Percentiles rank a stretch among this genome's conserved stretches.
Conservation (phyloP, 2,113 vertebrate genomes). For the Xiphophorus hellerii region DNA sequence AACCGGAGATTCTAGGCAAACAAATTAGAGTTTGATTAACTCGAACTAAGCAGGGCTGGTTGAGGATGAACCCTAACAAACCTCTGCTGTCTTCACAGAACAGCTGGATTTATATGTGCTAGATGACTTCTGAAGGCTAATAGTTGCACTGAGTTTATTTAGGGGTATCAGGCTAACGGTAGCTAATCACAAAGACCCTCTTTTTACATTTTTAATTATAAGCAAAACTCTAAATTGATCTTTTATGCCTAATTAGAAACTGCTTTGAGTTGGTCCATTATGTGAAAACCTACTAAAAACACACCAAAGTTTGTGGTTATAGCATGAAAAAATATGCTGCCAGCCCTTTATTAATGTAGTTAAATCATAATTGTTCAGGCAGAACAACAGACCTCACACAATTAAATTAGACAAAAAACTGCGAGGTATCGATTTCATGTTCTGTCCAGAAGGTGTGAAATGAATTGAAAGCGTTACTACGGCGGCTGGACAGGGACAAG, state of each 20-base stretch:
- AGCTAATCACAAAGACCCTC: too few species aligned
- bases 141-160: not conserved
- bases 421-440: slow-evolving; percentile 75
- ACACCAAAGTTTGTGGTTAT: not conserved
- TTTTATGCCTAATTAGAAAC: not conserved
- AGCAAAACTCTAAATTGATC: not conserved
- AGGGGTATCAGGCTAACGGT: too few species aligned
- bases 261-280: not conserved
- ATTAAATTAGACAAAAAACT: slow-evolving; percentile 70
- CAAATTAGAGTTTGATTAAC: too few species aligned
- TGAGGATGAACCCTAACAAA: not conserved
- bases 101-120: not conserved
- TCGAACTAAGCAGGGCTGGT: too few species aligned
- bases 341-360: slow-evolving; percentile 70
- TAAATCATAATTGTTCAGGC: slow-evolving; percentile 75
- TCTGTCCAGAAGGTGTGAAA: slow-evolving; percentile 75
- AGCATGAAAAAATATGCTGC: slow-evolving; percentile 30
- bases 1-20: too few species aligned
- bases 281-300: not conserved
- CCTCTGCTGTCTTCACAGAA: not conserved
- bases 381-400: slow-evolving; percentile 66
- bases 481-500: slow-evolving; percentile 48
- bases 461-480: slow-evolving; percentile 68
- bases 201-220: not conserved
- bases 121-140: not conserved